Percentiles rank a stretch among this genome's conserved stretches.
Conservation (phyloP, 1,140 invertebrate species). For the Cyphomyrmex costatus region DNA sequence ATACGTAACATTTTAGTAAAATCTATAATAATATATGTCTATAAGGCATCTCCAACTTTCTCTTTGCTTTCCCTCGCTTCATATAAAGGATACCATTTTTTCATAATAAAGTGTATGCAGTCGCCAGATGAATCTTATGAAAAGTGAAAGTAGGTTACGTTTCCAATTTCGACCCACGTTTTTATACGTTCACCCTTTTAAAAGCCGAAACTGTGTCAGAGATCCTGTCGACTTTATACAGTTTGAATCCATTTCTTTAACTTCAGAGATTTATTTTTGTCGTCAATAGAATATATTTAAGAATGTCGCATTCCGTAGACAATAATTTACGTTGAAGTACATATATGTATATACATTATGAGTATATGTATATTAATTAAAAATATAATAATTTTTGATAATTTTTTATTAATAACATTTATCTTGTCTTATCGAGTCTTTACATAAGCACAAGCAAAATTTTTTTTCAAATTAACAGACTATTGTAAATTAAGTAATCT, state of each 20-base stretch:
- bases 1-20: neutral
- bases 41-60: conserved; percentile 71
- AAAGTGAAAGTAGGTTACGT: conserved; percentile 78
- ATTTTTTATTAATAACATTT: conserved; percentile 6
- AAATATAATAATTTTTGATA: neutral
- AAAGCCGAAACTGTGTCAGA: neutral
- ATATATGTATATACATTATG: too few relatives aligned
- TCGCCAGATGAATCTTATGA: conserved; percentile 34
- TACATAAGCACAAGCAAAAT: neutral
- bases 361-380: conserved; percentile 7
- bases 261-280: conserved; percentile 6
- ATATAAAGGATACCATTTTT: conserved; percentile 63
- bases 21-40: neutral
- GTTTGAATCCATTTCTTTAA: neutral
- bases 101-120: conserved; percentile 4
- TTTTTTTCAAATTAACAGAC: neutral
- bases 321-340: neutral
- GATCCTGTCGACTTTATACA: neutral
- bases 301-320: neutral
- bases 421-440: too few relatives aligned
- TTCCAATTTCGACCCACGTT: conserved; percentile 69
- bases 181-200: conserved; percentile 53
- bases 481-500: neutral
- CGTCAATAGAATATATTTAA: neutral
- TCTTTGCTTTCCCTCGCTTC: conserved; percentile 58